A percentile compares a stretch with the other conserved stretches of the same genome.
Conservation (phyloP, 2,888 invertebrate species). For the Bembecia ichneumoniformis region DNA sequence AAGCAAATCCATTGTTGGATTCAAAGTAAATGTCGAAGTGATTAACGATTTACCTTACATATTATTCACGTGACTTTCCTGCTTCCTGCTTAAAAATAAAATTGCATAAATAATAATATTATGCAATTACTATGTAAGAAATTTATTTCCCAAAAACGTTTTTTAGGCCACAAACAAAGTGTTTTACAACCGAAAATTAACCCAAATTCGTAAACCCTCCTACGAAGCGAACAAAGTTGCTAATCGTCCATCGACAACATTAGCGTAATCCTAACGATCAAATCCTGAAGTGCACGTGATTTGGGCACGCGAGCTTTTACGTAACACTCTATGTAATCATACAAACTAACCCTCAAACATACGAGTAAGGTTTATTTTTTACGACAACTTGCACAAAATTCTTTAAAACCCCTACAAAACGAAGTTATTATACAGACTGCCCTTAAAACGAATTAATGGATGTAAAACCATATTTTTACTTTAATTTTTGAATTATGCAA, state of each 20-base stretch:
- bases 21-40: no score
- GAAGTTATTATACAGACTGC: no score
- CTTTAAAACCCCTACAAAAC: no score
- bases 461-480: no score
- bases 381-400: no score
- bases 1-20: no score
- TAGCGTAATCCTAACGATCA: slow-evolving; percentile 1
- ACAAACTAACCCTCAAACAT: slow-evolving; percentile 3
- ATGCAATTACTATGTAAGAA: neutral
- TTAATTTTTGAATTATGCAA: no score
- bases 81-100: no score
- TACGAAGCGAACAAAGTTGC: neutral
- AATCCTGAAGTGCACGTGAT: slow-evolving; percentile 24
- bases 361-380: neutral
- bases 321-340: slow-evolving; percentile 16
- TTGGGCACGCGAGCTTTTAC: slow-evolving; percentile 28
- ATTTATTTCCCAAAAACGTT: neutral
- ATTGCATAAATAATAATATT: no score
- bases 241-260: slow-evolving; percentile 2
- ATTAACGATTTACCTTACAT: no score
- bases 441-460: no score
- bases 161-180: neutral
- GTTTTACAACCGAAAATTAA: neutral
- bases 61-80: no score
- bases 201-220: neutral